Base-by-base conservation (phyloP, 2,888 invertebrate species). In the Euplexia lucipara region DNA sequence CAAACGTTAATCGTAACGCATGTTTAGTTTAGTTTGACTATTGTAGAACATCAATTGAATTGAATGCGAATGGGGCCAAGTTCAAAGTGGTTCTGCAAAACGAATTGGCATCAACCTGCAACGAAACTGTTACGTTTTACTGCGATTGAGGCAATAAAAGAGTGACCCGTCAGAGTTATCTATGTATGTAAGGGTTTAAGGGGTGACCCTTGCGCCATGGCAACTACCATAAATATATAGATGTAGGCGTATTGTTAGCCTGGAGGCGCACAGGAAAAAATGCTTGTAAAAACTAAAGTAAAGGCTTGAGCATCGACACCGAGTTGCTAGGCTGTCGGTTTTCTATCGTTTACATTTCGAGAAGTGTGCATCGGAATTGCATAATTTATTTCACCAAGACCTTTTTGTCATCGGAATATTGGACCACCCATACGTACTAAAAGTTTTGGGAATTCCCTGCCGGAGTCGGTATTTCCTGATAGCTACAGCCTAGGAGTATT, bases 41-140 rank as follows among this genome's bases (percentile, higher is more conserved):
- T n/a, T 32, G 12, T 26, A 39, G 2, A 49, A 34, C n/a, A 26
- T 41, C 9, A 32, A 8, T n/a, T 4, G 16, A 64, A 30, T 53
- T 44, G 16, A 35, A 54, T 63, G 9, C 2, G 20, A 42, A 18
- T 22, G 18, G 22, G 44, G 18, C 14, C 61, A 71, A 61, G 35
- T 35, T 49, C 32, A 49, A 49, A 70, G n/a, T n/a, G 35, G 35
- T 18, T 37, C n/a, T 44, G 16, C 35, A 70, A 37, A 59, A 30
- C 37, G 22, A 44, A 37, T 18, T 42, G 14, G 34, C 16, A 20
- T 22, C 20, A 58, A 42, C 32, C 22, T 71, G 44, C 12, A 48
- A 26, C 9, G 35, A 48, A 48, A 16, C 9, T 30, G n/a, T 12
- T n/a, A 37, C n/a, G 48, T 37, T 42, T 70, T 44, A 70, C 34